Evolutionary conservation across 2,113 vertebrate species (phyloP).

Genomic region (Rattus rattus): DNA sequence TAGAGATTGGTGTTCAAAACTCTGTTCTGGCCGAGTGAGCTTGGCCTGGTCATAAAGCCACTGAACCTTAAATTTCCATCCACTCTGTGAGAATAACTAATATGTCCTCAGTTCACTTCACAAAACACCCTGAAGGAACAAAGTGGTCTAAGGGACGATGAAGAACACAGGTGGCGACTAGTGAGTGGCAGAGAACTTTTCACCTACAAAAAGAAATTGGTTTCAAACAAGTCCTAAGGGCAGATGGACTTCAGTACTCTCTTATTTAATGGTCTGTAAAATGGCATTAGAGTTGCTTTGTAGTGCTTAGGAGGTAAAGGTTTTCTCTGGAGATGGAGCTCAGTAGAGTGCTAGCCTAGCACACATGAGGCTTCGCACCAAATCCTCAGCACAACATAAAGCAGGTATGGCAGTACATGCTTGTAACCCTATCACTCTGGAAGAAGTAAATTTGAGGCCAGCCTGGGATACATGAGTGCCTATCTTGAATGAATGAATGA

Average conservation of each 20-base stretch:
- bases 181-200: neutral
- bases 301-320: neutral
- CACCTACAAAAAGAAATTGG: neutral
- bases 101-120: neutral
- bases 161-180: neutral
- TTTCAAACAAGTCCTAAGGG: neutral
- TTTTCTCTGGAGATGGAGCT: neutral
- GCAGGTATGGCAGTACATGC: neutral
- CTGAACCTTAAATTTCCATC: neutral
- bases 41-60: neutral
- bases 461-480: neutral
- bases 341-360: neutral
- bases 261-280: neutral
- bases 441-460: neutral
- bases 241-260: neutral
- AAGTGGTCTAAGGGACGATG: neutral
- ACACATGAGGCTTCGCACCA: too few relatives aligned
- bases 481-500: neutral
- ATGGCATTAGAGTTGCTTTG: neutral
- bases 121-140: neutral
- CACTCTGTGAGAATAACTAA: neutral
- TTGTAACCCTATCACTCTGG: neutral
- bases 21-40: neutral
- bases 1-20: neutral
- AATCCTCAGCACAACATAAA: neutral